These are phyloP conservation scores for Rhopalosiphum nymphaeae DNA, from an alignment of 2,888 invertebrate genomes.

Conservation along the genomic window DNA sequence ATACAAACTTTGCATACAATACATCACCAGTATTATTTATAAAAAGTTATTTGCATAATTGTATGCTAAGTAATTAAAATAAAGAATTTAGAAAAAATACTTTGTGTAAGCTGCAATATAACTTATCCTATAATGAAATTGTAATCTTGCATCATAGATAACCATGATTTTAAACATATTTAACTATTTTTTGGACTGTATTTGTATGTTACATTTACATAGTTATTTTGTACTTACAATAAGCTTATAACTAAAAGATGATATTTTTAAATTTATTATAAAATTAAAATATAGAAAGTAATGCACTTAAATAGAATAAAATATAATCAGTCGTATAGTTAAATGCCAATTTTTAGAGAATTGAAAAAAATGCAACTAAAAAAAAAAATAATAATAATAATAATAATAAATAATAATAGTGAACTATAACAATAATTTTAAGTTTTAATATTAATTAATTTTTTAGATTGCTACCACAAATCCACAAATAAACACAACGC, in stretches of 20 bases:
- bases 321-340: not conserved
- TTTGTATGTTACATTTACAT: not conserved
- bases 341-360: not conserved
- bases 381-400: no score
- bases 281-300: not conserved
- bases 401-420: not conserved
- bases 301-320: not conserved
- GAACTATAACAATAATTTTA: not conserved
- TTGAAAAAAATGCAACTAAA: no score
- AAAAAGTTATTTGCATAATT: constrained; percentile 18
- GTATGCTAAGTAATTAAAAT: constrained; percentile 41
- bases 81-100: not conserved
- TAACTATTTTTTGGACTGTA: not conserved
- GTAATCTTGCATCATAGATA: not conserved
- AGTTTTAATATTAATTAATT: not conserved
- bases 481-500: not conserved
- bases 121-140: not conserved
- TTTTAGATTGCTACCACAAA: not conserved
- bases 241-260: not conserved
- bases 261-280: not conserved
- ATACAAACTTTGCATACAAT: not conserved
- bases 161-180: not conserved
- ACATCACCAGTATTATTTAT: not conserved
- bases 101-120: not conserved
- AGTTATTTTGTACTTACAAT: not conserved